Evolutionary conservation across 2,113 vertebrate genomes (phyloP).

Genomic region (Hirundichthys speculiger): DNA sequence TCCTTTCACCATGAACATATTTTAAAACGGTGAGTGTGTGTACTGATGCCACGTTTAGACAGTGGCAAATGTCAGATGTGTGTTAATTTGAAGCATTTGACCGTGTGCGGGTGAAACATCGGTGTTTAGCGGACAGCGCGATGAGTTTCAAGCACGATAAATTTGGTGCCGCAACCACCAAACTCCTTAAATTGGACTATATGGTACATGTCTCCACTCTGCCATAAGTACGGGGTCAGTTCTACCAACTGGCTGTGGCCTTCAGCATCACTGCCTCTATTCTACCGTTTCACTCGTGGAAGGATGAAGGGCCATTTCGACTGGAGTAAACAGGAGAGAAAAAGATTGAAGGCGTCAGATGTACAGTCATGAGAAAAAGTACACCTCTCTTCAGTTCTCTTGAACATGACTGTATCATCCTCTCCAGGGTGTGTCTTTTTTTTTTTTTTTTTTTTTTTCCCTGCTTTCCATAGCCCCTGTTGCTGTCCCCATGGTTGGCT

Average conservation of each 20-base stretch:
- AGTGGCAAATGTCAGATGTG: slow-evolving; percentile 16
- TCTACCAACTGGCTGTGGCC: slow-evolving; percentile 26
- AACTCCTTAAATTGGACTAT: slow-evolving; percentile 18
- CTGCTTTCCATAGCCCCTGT: slow-evolving; percentile 65
- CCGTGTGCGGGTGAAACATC: background rate
- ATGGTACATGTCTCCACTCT: background rate
- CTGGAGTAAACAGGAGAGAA: too few species aligned
- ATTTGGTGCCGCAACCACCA: slow-evolving; percentile 19
- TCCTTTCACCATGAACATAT: slow-evolving; percentile 22
- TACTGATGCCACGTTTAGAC: slow-evolving; percentile 2
- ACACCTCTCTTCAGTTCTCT: too few species aligned
- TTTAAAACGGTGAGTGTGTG: slow-evolving; percentile 3
- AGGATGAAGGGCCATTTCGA: background rate
- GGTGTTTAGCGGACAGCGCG: slow-evolving; percentile 22
- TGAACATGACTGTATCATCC: slow-evolving; percentile 54
- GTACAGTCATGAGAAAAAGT: too few species aligned
- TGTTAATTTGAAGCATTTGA: slow-evolving; percentile 9
- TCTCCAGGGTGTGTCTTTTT: slow-evolving; percentile 72
- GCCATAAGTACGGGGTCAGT: slow-evolving; percentile 8
- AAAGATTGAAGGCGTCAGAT: too few species aligned
- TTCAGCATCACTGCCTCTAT: slow-evolving; percentile 6
- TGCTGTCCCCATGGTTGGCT: slow-evolving; percentile 69
- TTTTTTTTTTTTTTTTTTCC: slow-evolving; percentile 23
- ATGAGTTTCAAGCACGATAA: slow-evolving; percentile 20
- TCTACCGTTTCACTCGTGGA: slow-evolving; percentile 33